Evolutionary conservation across 35 echinoderm and acorn worm genomes (phyloP).

Genomic region (Acanthaster planci): DNA sequence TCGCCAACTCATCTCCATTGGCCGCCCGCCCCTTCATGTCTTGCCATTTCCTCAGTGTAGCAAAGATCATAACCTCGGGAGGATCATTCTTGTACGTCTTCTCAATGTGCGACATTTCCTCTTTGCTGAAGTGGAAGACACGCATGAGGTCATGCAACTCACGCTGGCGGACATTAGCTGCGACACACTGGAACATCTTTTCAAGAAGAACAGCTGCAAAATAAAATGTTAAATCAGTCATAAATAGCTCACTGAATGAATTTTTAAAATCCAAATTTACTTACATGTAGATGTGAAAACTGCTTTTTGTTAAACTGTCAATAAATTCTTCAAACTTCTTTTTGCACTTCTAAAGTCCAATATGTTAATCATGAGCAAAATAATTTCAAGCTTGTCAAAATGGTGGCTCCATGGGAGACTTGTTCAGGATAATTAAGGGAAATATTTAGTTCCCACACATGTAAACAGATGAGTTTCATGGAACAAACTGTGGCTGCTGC

Average conservation of each 20-base stretch:
- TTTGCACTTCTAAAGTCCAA: too few species aligned
- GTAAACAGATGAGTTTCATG: too few species aligned
- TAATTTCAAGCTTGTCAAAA: too few species aligned
- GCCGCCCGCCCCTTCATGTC: conserved; percentile 42
- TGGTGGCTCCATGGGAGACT: too few species aligned
- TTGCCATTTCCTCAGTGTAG: conserved; percentile 60
- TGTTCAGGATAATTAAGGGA: too few species aligned
- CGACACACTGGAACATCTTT: conserved; percentile 87
- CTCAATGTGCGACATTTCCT: conserved; percentile 68
- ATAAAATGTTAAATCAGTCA: background rate
- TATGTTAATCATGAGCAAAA: too few species aligned
- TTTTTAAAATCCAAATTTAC: background rate
- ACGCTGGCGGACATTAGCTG: conserved; percentile 78
- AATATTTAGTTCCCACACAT: too few species aligned
- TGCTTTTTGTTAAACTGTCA: too few species aligned
- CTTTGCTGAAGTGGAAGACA: conserved; percentile 90
- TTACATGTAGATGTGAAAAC: too few species aligned
- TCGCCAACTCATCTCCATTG: conserved; percentile 69
- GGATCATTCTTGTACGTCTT: conserved; percentile 59
- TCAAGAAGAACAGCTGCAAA: conserved; percentile 68
- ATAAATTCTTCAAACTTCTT: too few species aligned
- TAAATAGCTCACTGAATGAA: background rate
- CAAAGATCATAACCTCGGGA: conserved; percentile 67
- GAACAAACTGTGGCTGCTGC: too few species aligned
- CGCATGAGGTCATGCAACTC: conserved; percentile 96